Conservation (phyloP, 1,140 invertebrate species). For the Archegozetes longisetosus region DNA sequence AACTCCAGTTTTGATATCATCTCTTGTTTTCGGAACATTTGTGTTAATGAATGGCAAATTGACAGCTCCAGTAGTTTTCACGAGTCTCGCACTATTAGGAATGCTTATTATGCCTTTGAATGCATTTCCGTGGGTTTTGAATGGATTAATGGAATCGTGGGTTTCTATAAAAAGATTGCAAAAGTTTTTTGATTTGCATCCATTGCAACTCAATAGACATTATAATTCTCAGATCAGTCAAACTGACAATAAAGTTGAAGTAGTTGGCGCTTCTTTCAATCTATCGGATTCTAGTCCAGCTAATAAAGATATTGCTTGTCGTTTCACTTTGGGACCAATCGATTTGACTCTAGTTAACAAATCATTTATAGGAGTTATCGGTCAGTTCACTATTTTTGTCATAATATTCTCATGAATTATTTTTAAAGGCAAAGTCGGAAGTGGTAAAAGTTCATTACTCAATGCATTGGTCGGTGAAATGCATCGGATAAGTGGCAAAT, state of each 20-base stretch:
- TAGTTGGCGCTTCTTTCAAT: constrained; percentile 19
- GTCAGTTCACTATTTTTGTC: constrained; percentile 22
- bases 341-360: constrained; percentile 21
- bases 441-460: constrained; percentile 30
- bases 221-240: constrained; percentile 24
- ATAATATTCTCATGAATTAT: constrained; percentile 30
- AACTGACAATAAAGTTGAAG: constrained; percentile 17
- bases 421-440: constrained; percentile 29
- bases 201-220: constrained; percentile 39
- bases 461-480: constrained; percentile 32
- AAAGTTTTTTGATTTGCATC: constrained; percentile 44
- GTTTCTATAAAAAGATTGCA: constrained; percentile 60
- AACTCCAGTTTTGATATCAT: constrained; percentile 85
- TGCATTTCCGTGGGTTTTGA: constrained; percentile 95
- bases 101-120: constrained; percentile 93
- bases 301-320: not conserved
- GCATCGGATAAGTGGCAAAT: constrained; percentile 22
- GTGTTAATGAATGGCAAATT: constrained; percentile 57
- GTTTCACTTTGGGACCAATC: constrained; percentile 19
- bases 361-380: constrained; percentile 29
- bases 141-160: constrained; percentile 55
- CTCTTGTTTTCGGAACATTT: constrained; percentile 78
- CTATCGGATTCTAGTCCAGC: constrained; percentile 7
- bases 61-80: constrained; percentile 76
- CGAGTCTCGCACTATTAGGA: constrained; percentile 79